Conservation (phyloP, 2,113 vertebrate genomes). For the Petrocephalus zakoni region DNA sequence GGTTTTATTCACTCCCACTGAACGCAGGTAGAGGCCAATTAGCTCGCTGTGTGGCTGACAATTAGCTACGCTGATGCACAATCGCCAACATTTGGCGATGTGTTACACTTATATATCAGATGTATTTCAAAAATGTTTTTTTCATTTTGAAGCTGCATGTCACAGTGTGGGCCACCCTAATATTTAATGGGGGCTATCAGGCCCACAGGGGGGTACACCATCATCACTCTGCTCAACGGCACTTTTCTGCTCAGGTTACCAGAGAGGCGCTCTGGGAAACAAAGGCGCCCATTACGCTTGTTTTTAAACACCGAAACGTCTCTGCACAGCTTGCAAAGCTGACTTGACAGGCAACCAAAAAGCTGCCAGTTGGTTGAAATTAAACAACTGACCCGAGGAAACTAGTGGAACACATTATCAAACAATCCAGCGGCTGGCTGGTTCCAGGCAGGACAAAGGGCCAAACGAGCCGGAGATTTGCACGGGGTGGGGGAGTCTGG, state of each 20-base stretch:
- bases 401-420: slow-evolving; percentile 40
- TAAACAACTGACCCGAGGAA: slow-evolving; percentile 43
- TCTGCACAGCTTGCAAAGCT: slow-evolving; percentile 43
- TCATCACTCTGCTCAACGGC: slow-evolving; percentile 16
- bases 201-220: background rate
- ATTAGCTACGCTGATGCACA: background rate
- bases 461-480: slow-evolving; percentile 28
- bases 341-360: slow-evolving; percentile 46
- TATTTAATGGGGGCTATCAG: background rate
- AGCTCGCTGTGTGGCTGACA: background rate
- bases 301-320: slow-evolving; percentile 50
- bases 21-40: background rate
- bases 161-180: background rate
- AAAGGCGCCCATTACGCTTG: slow-evolving; percentile 47
- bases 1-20: background rate
- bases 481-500: slow-evolving; percentile 24
- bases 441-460: slow-evolving; percentile 33
- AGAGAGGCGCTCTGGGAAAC: slow-evolving; percentile 42
- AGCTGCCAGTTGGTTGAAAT: slow-evolving; percentile 48
- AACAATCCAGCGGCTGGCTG: slow-evolving; percentile 18
- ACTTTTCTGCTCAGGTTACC: slow-evolving; percentile 38
- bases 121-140: background rate
- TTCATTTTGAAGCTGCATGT: background rate
- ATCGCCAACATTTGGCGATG: background rate
- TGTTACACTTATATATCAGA: background rate